phyloP scores from a whole-genome alignment of 2,888 invertebrate species.

The Isoperla grammatica region DNA sequence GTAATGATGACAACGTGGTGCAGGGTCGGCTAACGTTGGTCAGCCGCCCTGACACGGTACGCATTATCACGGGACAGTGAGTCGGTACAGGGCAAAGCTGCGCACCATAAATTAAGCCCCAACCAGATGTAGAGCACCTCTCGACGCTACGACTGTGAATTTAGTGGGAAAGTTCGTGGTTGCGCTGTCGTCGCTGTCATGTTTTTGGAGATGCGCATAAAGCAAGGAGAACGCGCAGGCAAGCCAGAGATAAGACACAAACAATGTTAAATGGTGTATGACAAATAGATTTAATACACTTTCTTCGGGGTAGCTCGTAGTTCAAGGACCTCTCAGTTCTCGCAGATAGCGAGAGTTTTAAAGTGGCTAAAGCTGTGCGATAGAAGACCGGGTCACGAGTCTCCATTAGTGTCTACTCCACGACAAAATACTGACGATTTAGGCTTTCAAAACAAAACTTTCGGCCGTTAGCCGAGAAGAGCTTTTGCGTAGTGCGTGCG shows the following conservation, averaged over 20 bases:
- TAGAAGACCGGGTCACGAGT: background rate
- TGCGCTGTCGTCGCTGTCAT: background rate
- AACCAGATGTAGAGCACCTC: too few relatives aligned
- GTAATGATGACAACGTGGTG: too few relatives aligned
- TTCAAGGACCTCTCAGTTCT: background rate
- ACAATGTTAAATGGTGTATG: conserved; percentile 15
- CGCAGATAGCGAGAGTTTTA: background rate
- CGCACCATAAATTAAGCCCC: too few relatives aligned
- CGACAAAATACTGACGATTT: conserved; percentile 12
- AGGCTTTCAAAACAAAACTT: conserved; percentile 9
- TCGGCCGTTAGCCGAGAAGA: background rate
- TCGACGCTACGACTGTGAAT: too few relatives aligned
- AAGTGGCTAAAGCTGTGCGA: background rate
- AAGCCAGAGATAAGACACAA: background rate
- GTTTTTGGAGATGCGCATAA: background rate
- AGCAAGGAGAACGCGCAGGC: conserved; percentile 5
- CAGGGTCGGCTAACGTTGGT: too few relatives aligned
- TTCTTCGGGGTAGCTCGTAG: background rate
- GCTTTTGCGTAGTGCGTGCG: too few relatives aligned
- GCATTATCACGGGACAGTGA: too few relatives aligned
- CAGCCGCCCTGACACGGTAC: too few relatives aligned
- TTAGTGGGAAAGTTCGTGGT: too few relatives aligned
- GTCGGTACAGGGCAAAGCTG: too few relatives aligned
- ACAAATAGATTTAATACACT: conserved; percentile 13
- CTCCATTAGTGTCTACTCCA: conserved; percentile 11